phyloP scores from a whole-genome alignment of 2,113 vertebrate species.

The Psittacus erithacus region DNA sequence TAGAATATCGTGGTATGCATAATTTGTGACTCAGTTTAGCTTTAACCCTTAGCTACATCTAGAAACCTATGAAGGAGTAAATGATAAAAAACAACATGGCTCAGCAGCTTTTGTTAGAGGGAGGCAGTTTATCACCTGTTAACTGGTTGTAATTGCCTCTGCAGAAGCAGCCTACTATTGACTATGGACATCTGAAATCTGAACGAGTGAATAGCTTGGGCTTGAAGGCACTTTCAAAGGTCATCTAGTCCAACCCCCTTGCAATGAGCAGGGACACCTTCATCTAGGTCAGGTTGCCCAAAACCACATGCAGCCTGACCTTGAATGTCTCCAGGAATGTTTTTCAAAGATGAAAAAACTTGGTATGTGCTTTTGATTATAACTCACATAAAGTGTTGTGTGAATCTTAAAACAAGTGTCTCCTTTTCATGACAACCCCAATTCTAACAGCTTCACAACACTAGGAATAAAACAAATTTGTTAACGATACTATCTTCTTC shows the following conservation, averaged over 20 bases:
- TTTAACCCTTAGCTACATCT: background rate
- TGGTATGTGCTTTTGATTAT: background rate
- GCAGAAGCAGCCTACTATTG: background rate
- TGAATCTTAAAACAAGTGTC: background rate
- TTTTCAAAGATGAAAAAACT: background rate
- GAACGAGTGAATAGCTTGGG: background rate
- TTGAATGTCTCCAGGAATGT: background rate
- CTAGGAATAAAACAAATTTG: background rate
- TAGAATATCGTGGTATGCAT: background rate
- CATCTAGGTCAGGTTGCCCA: background rate
- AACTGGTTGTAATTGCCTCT: background rate
- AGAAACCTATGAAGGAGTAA: background rate
- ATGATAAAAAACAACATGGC: background rate
- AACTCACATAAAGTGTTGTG: background rate
- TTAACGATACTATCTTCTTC: background rate
- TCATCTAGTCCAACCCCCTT: background rate
- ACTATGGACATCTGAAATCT: background rate
- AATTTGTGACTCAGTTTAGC: background rate
- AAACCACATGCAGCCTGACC: background rate
- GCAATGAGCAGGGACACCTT: background rate
- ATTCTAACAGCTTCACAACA: background rate
- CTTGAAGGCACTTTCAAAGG: background rate
- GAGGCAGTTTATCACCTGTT: background rate
- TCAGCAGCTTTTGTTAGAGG: background rate
- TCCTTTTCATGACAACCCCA: fast-evolving